These are phyloP conservation scores for Mus pahari DNA, from an alignment of 2,113 vertebrate species.

Conservation along the genomic window DNA sequence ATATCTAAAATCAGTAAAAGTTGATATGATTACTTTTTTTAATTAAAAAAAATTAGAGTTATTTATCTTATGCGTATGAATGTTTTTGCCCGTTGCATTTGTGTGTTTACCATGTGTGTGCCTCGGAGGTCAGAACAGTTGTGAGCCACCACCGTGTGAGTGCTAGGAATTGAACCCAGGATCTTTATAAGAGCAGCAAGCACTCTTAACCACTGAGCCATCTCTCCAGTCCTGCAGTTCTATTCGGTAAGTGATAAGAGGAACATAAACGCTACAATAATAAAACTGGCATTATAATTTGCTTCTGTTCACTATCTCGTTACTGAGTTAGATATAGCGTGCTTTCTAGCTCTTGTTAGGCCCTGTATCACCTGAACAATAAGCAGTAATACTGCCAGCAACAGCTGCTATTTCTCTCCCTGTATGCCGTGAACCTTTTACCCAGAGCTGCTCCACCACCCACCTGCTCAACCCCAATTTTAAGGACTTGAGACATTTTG, in stretches of 20 bases:
- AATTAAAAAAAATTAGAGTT: background rate
- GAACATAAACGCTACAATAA: background rate
- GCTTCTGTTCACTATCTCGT: background rate
- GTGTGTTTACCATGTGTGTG: background rate
- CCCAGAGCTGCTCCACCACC: background rate
- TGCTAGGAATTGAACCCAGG: background rate
- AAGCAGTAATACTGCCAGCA: background rate
- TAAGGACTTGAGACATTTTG: background rate
- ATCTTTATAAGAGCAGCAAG: background rate
- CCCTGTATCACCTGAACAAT: background rate
- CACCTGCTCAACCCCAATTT: background rate
- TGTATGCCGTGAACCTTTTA: background rate
- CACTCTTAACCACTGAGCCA: background rate
- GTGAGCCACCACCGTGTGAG: background rate
- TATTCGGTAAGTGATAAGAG: background rate
- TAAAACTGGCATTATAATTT: slow-evolving; percentile 15
- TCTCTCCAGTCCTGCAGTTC: background rate
- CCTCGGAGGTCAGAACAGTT: background rate
- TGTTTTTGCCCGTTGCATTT: background rate
- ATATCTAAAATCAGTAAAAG: background rate
- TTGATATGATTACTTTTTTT: background rate
- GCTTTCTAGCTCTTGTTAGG: background rate
- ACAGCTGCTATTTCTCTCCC: background rate
- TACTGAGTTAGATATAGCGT: background rate
- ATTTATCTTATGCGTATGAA: background rate